Conservation (phyloP, 1,140 invertebrate species). For the Proctacanthus coquilletti region DNA sequence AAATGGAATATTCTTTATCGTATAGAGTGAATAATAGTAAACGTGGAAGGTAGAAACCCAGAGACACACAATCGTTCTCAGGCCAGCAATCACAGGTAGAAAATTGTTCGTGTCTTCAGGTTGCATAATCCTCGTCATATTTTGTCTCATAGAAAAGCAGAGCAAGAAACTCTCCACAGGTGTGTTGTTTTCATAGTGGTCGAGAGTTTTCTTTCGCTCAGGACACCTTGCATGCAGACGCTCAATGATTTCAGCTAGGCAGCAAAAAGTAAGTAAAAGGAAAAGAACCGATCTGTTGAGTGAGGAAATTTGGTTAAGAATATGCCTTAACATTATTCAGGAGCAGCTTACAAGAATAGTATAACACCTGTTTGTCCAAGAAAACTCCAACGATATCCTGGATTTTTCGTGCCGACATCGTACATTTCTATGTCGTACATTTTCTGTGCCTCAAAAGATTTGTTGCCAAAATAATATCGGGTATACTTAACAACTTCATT, state of each 20-base stretch:
- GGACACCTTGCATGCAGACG: constrained; percentile 2
- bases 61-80: constrained; percentile 10
- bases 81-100: constrained; percentile 8
- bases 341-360: constrained; percentile 10
- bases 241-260: background rate
- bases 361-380: constrained; percentile 9
- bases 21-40: constrained; percentile 11
- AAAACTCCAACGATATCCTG: constrained; percentile 15
- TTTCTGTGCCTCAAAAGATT: constrained; percentile 13
- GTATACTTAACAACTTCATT: constrained; percentile 5
- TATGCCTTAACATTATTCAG: background rate
- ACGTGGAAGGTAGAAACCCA: constrained; percentile 12
- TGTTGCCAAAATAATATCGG: constrained; percentile 11
- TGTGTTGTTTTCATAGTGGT: constrained; percentile 3
- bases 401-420: constrained; percentile 9
- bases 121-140: constrained; percentile 5
- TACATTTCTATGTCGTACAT: constrained; percentile 17
- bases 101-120: constrained; percentile 6
- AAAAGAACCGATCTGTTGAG: background rate
- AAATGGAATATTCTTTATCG: constrained; percentile 8
- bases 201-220: background rate
- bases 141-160: constrained; percentile 8
- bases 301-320: background rate
- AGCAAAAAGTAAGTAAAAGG: background rate
- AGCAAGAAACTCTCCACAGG: constrained; percentile 7